phyloP scores from a whole-genome alignment of 1,140 invertebrate species.

The Lordiphosa collinella region DNA sequence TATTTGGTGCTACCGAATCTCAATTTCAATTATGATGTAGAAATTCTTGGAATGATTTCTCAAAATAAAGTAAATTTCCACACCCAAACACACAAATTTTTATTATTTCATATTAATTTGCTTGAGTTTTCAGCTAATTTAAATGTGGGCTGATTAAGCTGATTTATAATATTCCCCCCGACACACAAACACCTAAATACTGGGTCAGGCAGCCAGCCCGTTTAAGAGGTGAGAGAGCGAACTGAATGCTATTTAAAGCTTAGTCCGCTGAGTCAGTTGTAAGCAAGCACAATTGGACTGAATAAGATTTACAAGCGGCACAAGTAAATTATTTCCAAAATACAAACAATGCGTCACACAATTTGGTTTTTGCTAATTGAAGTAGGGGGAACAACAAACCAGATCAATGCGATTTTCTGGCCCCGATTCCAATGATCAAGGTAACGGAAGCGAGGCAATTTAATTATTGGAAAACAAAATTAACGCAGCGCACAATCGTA shows the following conservation, averaged over 20 bases:
- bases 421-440: constrained; percentile 53
- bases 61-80: constrained; percentile 13
- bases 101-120: constrained; percentile 51
- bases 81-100: constrained; percentile 4
- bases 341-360: constrained; percentile 64
- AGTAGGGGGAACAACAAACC: constrained; percentile 23
- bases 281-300: no score
- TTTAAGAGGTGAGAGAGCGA: constrained; percentile 33
- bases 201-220: constrained; percentile 33
- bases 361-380: constrained; percentile 53
- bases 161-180: constrained; percentile 13
- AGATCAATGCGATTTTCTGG: constrained; percentile 28
- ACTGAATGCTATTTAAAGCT: no score
- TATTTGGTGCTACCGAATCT: background rate
- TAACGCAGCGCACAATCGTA: constrained; percentile 33
- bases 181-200: constrained; percentile 7
- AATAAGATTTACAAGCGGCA: constrained; percentile 56
- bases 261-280: no score
- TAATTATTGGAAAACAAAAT: constrained; percentile 52
- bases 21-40: constrained; percentile 18
- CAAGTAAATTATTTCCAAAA: constrained; percentile 64
- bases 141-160: constrained; percentile 21
- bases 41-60: constrained; percentile 2
- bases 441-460: constrained; percentile 67
- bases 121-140: constrained; percentile 42